Percentiles rank a stretch among this genome's conserved stretches.
Conservation (phyloP, 2,113 vertebrate genomes). For the Puma concolor region DNA sequence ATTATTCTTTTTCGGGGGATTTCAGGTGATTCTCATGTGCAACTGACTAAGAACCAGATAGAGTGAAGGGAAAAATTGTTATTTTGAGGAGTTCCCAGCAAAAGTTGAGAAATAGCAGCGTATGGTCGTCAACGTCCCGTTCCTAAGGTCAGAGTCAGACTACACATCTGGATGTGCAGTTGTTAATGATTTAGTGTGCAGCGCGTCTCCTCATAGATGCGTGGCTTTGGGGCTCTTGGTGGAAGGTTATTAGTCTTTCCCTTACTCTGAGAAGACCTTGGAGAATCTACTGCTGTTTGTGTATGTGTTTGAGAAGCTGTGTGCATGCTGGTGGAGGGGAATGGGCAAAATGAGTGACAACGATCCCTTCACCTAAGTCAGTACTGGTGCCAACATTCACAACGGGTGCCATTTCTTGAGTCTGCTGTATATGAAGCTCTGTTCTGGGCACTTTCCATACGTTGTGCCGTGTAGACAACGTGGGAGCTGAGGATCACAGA, state of each 20-base stretch:
- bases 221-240: not conserved
- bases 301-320: not conserved
- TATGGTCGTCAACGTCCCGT: not conserved
- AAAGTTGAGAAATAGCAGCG: not conserved
- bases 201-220: rapidly evolving
- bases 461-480: not conserved
- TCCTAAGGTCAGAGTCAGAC: not conserved
- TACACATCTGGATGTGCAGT: not conserved
- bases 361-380: not conserved
- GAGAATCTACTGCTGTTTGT: not conserved
- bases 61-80: not conserved
- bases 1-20: not conserved
- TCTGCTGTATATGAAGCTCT: not conserved
- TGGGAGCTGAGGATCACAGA: not conserved
- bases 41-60: not conserved
- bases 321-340: not conserved
- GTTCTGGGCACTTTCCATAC: not conserved
- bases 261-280: not conserved
- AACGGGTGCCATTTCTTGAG: not conserved
- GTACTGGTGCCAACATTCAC: not conserved
- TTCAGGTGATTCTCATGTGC: not conserved
- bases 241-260: not conserved
- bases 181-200: not conserved
- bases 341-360: not conserved
- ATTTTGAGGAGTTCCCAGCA: not conserved